A percentile compares a stretch with the other conserved stretches of the same genome.
phyloP scores from a whole-genome alignment of 1,140 invertebrate genomes.

The Brachionus asplanchnoidis region DNA sequence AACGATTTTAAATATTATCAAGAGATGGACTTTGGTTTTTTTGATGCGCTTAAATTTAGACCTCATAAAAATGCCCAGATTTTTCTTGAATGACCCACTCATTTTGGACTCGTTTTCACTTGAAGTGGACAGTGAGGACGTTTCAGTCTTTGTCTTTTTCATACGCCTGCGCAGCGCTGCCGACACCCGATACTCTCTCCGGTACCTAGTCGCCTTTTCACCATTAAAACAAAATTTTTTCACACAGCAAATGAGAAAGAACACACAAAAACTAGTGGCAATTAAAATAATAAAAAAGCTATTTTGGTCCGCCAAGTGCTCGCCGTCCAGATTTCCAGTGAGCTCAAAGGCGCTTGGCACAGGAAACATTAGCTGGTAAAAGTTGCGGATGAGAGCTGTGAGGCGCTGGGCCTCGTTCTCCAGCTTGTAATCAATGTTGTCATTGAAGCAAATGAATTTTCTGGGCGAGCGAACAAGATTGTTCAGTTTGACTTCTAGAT shows the following conservation, averaged over 20 bases:
- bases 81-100: neutral
- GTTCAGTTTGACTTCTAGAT: constrained; percentile 67
- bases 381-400: constrained; percentile 68
- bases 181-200: neutral
- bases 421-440: constrained; percentile 67
- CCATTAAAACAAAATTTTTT: neutral
- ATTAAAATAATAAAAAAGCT: neutral
- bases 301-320: neutral
- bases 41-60: neutral
- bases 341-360: constrained; percentile 70
- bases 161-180: neutral
- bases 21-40: neutral
- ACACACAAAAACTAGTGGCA: neutral
- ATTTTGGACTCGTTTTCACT: neutral
- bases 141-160: neutral
- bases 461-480: constrained; percentile 67
- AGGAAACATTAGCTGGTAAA: constrained; percentile 72
- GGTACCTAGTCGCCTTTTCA: neutral
- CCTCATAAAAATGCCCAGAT: constrained; percentile 1
- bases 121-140: neutral
- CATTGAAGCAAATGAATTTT: constrained; percentile 81
- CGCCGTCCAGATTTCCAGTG: neutral
- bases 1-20: neutral
- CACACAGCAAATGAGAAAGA: neutral
- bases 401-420: constrained; percentile 51